Evolutionary conservation across 30 jellyfish, hydroid and myxozoan genomes (phyloP).

Genomic region (Chrysaora quinquecirrha): DNA sequence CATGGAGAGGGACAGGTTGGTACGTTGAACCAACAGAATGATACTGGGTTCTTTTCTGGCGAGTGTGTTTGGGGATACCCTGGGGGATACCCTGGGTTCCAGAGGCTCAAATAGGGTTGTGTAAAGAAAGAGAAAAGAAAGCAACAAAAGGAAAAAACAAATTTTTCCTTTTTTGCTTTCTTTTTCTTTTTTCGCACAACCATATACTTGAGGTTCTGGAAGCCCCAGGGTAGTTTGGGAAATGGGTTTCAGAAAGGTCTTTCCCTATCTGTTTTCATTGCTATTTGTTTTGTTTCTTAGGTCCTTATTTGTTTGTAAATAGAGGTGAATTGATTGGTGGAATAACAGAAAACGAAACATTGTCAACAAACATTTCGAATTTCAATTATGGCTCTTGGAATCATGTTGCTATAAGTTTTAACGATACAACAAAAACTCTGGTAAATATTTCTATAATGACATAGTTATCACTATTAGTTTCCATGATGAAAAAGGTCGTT

Average conservation of each 20-base stretch:
- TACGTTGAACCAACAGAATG: too few species aligned
- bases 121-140: too few species aligned
- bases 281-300: background rate
- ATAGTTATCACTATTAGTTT: background rate
- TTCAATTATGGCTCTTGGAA: conserved; percentile 55
- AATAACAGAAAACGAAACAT: conserved; percentile 22
- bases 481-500: background rate
- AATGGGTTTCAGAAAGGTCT: background rate
- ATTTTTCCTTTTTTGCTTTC: background rate
- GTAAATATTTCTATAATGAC: conserved; percentile 6
- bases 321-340: conserved; percentile 46
- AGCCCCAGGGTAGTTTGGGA: background rate
- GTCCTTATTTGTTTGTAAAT: conserved; percentile 18
- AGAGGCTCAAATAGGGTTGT: too few species aligned
- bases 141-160: background rate
- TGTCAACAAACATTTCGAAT: conserved; percentile 17
- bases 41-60: too few species aligned
- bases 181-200: background rate
- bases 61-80: too few species aligned
- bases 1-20: too few species aligned
- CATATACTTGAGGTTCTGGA: background rate
- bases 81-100: too few species aligned
- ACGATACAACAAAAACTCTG: conserved; percentile 1
- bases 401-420: conserved; percentile 34
- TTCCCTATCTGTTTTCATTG: background rate